Base-by-base conservation (phyloP, 1,140 invertebrate genomes). In the Sycophila sp. region DNA sequence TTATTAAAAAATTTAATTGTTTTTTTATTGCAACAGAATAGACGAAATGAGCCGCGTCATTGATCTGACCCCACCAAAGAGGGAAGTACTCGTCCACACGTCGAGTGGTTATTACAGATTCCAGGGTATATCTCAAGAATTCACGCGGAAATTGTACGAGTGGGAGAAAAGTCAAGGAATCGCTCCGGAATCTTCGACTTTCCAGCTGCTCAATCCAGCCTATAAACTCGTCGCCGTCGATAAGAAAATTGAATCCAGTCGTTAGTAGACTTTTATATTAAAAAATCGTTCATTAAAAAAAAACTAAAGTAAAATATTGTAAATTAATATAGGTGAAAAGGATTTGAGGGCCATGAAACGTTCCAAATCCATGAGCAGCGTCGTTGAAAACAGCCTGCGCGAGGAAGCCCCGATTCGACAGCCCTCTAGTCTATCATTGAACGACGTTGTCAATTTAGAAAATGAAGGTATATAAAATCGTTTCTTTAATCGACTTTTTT, bases 91-190 rank as follows among this genome's bases (percentile, higher is more conserved):
- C 47, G 91, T 95, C 1, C 91, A 93, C 77, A 94, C 94, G 10
- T 91, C 93, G 0, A 92, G 91, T 0, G 94, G 94, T 8, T 91
- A 93, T 45, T 93, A 94, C 78, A 89, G 92, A 75, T 94, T 95
- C 76, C 91, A 94, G 86, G 94, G 94, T 0, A 94, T 95, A 70
- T 94, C 93, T 0, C 89, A 93, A 58, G 94, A 94, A 73, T 96
- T 96, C 80, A 95, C 94, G 0, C 91, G 93, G 38, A 96, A 96
- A 79, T 86, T 96, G 0, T 94, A 95, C 80, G 94, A 96, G 80
- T 96, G 95, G 95, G 95, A 97, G 80, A 94, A 94, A 71, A 91
- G 93, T 30, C 86, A 90, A 53, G 93, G 93, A 3, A 94, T 94
- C 56, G 91, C 90, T 1, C 93, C 92, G 0, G 93, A 94, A 81